Conservation (phyloP, 2,797 vertebrate species). For the Helarctos malayanus region DNA sequence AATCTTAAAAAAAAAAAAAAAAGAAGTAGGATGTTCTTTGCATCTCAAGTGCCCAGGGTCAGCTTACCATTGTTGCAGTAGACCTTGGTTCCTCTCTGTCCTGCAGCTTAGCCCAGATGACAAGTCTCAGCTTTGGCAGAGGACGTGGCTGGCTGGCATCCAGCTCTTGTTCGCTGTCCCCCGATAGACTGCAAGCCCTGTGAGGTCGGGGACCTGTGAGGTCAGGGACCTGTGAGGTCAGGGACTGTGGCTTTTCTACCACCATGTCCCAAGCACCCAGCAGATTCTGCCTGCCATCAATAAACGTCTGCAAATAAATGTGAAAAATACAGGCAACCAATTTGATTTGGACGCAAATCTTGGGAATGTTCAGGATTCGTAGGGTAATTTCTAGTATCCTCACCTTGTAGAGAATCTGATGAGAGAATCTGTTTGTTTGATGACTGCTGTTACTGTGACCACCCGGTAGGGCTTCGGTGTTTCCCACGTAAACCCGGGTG, state of each 20-base stretch:
- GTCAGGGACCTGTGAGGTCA: not conserved
- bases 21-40: too few species aligned
- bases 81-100: not conserved
- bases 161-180: not conserved
- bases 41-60: too few species aligned
- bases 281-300: not conserved
- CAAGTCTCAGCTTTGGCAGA: not conserved
- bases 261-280: not conserved
- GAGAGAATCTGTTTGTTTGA: not conserved
- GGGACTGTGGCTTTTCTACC: not conserved
- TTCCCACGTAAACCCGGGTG: not conserved
- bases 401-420: not conserved
- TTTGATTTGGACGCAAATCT: not conserved
- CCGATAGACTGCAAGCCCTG: not conserved
- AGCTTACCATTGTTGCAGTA: too few species aligned
- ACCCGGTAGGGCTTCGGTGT: not conserved
- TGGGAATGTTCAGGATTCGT: not conserved
- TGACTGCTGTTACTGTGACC: not conserved
- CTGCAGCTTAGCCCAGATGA: not conserved
- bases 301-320: not conserved
- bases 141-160: not conserved
- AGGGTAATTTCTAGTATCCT: not conserved
- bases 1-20: too few species aligned
- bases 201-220: not conserved
- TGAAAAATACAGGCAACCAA: not conserved